A percentile compares a stretch with the other conserved stretches of the same genome.
phyloP scores from a whole-genome alignment of 35 echinoderm and acorn worm genomes.

The Strongylocentrotus purpuratus region DNA sequence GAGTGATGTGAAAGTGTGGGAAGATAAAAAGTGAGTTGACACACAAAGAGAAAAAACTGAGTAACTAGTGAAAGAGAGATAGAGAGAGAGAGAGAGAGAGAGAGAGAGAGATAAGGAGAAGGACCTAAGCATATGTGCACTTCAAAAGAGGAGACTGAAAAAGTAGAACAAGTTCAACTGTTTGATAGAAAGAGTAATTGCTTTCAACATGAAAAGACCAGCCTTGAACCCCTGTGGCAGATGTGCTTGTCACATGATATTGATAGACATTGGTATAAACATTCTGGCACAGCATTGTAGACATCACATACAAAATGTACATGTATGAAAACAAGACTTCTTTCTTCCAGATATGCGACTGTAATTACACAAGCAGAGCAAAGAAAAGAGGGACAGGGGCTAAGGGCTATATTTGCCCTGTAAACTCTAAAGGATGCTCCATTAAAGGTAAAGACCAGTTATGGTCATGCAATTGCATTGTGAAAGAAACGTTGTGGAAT shows the following conservation, averaged over 20 bases:
- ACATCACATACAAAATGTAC: background rate
- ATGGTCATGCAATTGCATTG: no score
- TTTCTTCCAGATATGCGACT: background rate
- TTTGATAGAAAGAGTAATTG: background rate
- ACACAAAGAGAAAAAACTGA: background rate
- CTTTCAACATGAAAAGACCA: background rate
- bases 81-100: background rate
- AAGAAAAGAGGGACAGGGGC: background rate
- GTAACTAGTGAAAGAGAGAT: background rate
- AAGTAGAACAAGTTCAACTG: background rate
- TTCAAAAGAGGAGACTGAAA: no score
- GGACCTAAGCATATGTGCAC: no score
- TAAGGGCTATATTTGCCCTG: background rate
- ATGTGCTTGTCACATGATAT: background rate
- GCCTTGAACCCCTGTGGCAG: background rate
- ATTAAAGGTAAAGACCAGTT: no score
- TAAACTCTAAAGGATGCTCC: background rate
- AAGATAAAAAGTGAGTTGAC: no score
- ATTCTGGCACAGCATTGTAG: background rate
- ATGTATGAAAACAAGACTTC: background rate
- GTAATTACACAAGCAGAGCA: background rate
- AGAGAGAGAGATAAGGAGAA: background rate
- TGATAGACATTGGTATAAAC: background rate
- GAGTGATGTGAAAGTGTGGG: no score
- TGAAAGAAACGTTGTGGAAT: no score